Evolutionary conservation across 2,888 invertebrate genomes (phyloP).

Genomic region (Drosophila melanosoma): DNA sequence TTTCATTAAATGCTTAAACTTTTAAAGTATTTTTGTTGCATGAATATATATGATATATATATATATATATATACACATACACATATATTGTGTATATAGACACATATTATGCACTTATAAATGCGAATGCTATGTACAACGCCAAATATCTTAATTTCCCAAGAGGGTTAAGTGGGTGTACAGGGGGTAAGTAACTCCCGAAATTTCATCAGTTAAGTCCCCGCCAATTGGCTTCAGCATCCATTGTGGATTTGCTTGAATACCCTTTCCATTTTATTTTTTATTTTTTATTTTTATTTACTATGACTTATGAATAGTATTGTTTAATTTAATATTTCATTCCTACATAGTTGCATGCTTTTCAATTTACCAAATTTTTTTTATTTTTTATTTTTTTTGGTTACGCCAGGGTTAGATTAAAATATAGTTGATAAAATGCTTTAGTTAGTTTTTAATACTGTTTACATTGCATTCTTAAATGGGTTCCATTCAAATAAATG

Average conservation of each 20-base stretch:
- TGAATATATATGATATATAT: slow-evolving; percentile 32
- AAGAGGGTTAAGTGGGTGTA: slow-evolving; percentile 20
- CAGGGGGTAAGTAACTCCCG: slow-evolving; percentile 3
- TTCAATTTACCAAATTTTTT: not conserved
- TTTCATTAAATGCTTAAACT: slow-evolving; percentile 38
- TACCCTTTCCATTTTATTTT: slow-evolving; percentile 1
- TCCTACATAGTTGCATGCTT: slow-evolving; percentile 42
- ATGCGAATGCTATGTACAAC: slow-evolving; percentile 66
- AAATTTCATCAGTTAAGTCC: not conserved
- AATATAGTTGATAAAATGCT: slow-evolving; percentile 45
- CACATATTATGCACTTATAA: slow-evolving; percentile 29
- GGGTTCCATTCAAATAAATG: slow-evolving; percentile 33
- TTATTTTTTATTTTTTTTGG: not conserved
- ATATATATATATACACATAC: slow-evolving; percentile 34
- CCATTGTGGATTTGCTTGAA: slow-evolving; percentile 4
- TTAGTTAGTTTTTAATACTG: slow-evolving; percentile 69
- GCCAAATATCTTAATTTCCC: slow-evolving; percentile 23
- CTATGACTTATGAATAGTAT: slow-evolving; percentile 9
- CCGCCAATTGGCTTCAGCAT: slow-evolving; percentile 2
- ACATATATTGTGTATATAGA: slow-evolving; percentile 23
- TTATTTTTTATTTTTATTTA: not conserved
- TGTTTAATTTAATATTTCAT: not conserved
- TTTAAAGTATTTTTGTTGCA: slow-evolving; percentile 19
- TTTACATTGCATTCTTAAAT: slow-evolving; percentile 44
- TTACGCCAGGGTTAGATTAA: slow-evolving; percentile 11